Percentiles rank a stretch among this genome's conserved stretches.
phyloP scores from a whole-genome alignment of 2,888 invertebrate species.

The Heterodera filipjevi region DNA sequence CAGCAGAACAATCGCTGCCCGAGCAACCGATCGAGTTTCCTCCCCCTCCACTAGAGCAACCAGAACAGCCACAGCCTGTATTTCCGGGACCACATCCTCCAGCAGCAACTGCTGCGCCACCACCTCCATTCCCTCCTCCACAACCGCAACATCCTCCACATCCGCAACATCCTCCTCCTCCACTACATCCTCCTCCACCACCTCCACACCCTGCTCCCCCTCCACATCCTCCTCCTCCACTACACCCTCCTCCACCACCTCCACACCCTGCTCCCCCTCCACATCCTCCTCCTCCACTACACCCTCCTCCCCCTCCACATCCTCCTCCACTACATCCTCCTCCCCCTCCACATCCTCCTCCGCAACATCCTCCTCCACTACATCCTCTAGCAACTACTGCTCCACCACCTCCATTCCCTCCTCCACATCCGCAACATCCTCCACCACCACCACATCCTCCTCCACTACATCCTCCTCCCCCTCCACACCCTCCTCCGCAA shows the following conservation, averaged over 20 bases:
- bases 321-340: neutral
- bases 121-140: neutral
- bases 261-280: neutral
- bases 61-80: neutral
- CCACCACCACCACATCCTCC: slow-evolving; percentile 15
- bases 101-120: neutral
- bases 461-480: neutral
- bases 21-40: slow-evolving; percentile 12
- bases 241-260: neutral
- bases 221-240: neutral
- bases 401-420: neutral
- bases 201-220: neutral
- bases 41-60: slow-evolving; percentile 7
- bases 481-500: neutral
- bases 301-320: neutral
- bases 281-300: neutral
- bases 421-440: neutral
- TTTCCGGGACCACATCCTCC: too few relatives aligned
- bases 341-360: slow-evolving; percentile 7
- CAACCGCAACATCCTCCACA: neutral
- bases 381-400: neutral
- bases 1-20: slow-evolving; percentile 12
- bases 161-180: neutral
- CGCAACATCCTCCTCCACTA: neutral
- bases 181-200: neutral